Base-by-base conservation (phyloP, 2,113 vertebrate species). In the Aptenodytes patagonicus region DNA sequence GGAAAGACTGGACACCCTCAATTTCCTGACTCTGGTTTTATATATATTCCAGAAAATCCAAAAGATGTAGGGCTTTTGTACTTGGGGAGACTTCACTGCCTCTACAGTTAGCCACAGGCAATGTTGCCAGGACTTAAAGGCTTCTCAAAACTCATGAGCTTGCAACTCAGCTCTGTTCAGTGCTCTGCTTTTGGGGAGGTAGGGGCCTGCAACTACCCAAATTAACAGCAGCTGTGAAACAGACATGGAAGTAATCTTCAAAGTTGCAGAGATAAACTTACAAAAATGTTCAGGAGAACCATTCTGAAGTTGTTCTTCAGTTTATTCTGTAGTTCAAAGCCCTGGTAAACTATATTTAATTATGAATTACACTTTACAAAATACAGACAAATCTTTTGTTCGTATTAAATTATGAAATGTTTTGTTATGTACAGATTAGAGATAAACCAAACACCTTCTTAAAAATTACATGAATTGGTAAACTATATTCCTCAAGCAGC, bases 11-110 rank as follows among this genome's bases (percentile, higher is more conserved):
- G 12, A 85, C 55, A 58, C 18, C 3, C 25, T 44, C 17, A 3
- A 65, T 78, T 70, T 96, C 49, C 60, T 65, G 22, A 40, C 14
- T 70, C 29, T 83, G 6, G 19, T 38, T 93, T 93, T 47, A 55
- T 2, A 29, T 2, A 29, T 0, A 1, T 3, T 51, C 3, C 13
- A 46, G 47, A 47, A 77, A 72, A 38, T 34, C 32, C 6, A 20
- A 28, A 82, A 82, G 3, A 68, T 14, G 9, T 6, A 49, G 14
- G 17, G 3, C 16, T 64, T 84, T 83, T 31, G 46, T 10, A 61
- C 6, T 1, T 84, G 19, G 7, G 8, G 32, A 38, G 54, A 61
- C 17, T 87, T 69, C 54, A 64, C 7, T 72, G 31, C 4, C 18
- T 11, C 24, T 76, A 17, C 28, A 60, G 21, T 31, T 11, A 42